phyloP scores from a whole-genome alignment of 2,797 vertebrate genomes.

The Phrynocephalus guinanensis region DNA sequence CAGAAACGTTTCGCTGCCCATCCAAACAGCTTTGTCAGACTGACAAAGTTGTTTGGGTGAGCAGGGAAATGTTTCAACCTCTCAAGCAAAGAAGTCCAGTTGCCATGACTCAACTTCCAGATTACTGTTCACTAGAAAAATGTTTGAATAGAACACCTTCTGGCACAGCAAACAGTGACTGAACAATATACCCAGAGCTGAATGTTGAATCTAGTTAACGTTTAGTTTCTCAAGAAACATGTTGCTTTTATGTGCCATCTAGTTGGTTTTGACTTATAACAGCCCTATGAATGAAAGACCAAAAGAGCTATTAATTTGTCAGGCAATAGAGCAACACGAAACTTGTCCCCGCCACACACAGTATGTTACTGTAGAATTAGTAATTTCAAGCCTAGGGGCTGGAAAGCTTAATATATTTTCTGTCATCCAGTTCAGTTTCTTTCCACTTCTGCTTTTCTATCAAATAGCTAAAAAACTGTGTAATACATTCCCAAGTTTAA shows the following conservation, averaged over 20 bases:
- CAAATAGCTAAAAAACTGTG: conserved; percentile 1
- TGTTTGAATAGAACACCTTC: neutral
- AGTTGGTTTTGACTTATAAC: too few species aligned
- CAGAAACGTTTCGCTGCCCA: too few species aligned
- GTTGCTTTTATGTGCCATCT: too few species aligned
- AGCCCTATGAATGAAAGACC: neutral
- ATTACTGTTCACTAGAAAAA: too few species aligned
- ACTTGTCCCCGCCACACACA: neutral
- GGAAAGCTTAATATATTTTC: conserved; percentile 1
- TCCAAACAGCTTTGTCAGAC: too few species aligned
- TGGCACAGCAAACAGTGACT: neutral
- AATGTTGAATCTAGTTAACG: neutral
- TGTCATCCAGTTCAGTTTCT: neutral
- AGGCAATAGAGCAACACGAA: neutral
- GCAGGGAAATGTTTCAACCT: too few species aligned
- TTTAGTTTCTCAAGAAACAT: neutral
- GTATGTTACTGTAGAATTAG: neutral
- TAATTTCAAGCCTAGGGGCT: neutral
- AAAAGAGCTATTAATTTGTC: neutral
- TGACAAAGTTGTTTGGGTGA: too few species aligned
- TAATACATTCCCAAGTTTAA: conserved; percentile 29
- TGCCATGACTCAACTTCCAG: too few species aligned
- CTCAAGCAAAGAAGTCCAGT: too few species aligned
- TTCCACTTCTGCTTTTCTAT: neutral
- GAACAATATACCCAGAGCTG: neutral